Evolutionary conservation across 2,797 vertebrate species (phyloP), one percentile per base, ranked within the genome.

Genomic region (Rhynchotus rufescens): DNA sequence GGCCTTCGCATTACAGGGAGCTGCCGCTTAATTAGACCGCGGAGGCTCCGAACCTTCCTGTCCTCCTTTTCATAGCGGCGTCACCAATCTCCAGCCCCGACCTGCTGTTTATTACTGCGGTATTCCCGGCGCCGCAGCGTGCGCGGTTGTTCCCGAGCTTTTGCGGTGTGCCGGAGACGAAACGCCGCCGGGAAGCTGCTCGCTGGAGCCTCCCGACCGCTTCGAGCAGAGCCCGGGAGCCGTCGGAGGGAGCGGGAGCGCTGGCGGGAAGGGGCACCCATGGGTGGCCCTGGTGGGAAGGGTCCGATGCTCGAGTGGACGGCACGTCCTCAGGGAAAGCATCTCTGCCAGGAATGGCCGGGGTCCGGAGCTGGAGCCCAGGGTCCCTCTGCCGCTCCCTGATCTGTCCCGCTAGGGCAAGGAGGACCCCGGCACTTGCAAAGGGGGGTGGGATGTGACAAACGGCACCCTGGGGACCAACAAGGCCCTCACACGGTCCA

Each of bases 11-110:
- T 94, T 95, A 91, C 26, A 84, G 95, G 90, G 92, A 95, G 89
- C 94, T 88, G 92, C 88, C 84, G 80, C 93, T 96, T 96, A 96
- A 97, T 96, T 96, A 97, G 91, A 79, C 90, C 3, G 84, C 21
- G 17, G 88, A 94, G 80, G 92, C 93, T 95, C 88, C 14, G 26
- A 93, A 88, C 92, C 94, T 10, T 57, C 89, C 93, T 71, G 83
- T 84, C 94, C 93, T 91, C 89, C 92, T 95, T 94, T 93, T 96
- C 89, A 92, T 80, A 59, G 40, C 49, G 13, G 90, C 91, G n/a
- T 89, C 94, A 89, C 89, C 86, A 91, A 79, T 88, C 93, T 95
- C 86, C 93, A 88, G 91, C 90, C 78, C 90, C 86, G 6, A 86
- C 72, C 86, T 88, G 95, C 94, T 80, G 91, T 96, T 96, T 93